Base-by-base conservation (phyloP, 1,140 invertebrate genomes). In the Maconellicoccus hirsutus region DNA sequence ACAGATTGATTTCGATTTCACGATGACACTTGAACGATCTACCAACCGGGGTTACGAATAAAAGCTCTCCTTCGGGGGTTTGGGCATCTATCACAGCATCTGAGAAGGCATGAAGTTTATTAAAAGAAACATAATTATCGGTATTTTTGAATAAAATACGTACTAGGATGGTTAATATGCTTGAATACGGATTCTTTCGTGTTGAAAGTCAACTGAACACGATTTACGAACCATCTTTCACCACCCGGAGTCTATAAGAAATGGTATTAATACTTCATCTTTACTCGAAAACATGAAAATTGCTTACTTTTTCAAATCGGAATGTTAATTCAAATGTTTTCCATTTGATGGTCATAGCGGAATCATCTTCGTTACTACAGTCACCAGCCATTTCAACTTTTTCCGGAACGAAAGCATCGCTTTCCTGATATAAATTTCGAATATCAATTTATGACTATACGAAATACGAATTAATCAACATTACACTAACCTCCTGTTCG, bases 1-100 rank as follows among this genome's bases (percentile, higher is more conserved):
- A 72, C n/a, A 86, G 73, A 1, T 82, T 79, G 0, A 86, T 77
- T 12, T 82, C 76, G n/a, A 82, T 83, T 78, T 92, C 89, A 25
- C 86, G 83, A 66, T 83, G 75, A 75, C 92, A 94, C 14, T 84
- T 81, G 76, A 87, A 94, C 0, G 91, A 91, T 76, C 91, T 89
- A 4, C 91, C 90, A 16, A 93, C 89, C 0, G 90, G 91, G 0
- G 92, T 94, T 1, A 89, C 87, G 74, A 93, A 92, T 59, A 92
- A 78, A 77, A 88, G 19, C 22, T 66, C 61, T 8, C 61, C 61
- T 66, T 66, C 61, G 22, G 22, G 10, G 21, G 61, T 66, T 12
- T 25, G 61, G 10, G 61, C 61, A 16, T 25, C 2, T 25, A 66
- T 66, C 21, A 23, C 22, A 66, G 61, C 25, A 66, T 66, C 61